Evolutionary conservation across 2,888 invertebrate species (phyloP).

Genomic region (Stictocephala bisonia): DNA sequence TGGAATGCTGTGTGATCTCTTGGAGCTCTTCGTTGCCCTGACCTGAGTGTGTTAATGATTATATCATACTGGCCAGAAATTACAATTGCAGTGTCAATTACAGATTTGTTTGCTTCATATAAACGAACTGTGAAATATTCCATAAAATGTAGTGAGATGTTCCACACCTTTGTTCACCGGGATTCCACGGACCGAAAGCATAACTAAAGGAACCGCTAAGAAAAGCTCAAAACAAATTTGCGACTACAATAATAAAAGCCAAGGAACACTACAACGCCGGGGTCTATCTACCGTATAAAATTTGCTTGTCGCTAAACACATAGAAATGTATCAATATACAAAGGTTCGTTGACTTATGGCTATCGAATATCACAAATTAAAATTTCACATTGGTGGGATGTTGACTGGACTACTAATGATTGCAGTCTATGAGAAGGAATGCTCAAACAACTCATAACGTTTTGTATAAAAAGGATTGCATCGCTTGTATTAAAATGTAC

Average conservation of each 20-base stretch:
- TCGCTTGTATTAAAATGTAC: constrained; percentile 39
- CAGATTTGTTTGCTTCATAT: too few species aligned
- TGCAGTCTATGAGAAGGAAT: constrained; percentile 57
- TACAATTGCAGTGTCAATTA: too few species aligned
- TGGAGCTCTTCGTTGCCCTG: too few species aligned
- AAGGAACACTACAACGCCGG: neutral
- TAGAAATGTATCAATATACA: constrained; percentile 17
- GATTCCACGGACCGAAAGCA: constrained; percentile 6
- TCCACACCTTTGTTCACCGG: constrained; percentile 15
- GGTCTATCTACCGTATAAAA: constrained; percentile 24
- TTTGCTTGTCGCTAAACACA: constrained; percentile 13
- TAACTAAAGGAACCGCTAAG: constrained; percentile 5
- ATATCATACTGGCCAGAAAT: too few species aligned
- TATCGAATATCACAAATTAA: constrained; percentile 57
- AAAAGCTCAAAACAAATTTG: constrained; percentile 19
- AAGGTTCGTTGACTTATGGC: constrained; percentile 52
- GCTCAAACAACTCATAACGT: constrained; percentile 45
- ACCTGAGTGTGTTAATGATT: too few species aligned
- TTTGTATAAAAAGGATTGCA: constrained; percentile 48
- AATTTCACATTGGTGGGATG: constrained; percentile 55
- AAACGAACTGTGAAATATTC: too few species aligned
- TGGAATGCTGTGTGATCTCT: too few species aligned
- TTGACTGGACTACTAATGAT: constrained; percentile 53
- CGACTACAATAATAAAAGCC: constrained; percentile 25
- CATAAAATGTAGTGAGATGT: neutral